These are phyloP conservation scores for Phaethornis superciliosus DNA, from an alignment of 2,113 vertebrate species.

Conservation along the genomic window DNA sequence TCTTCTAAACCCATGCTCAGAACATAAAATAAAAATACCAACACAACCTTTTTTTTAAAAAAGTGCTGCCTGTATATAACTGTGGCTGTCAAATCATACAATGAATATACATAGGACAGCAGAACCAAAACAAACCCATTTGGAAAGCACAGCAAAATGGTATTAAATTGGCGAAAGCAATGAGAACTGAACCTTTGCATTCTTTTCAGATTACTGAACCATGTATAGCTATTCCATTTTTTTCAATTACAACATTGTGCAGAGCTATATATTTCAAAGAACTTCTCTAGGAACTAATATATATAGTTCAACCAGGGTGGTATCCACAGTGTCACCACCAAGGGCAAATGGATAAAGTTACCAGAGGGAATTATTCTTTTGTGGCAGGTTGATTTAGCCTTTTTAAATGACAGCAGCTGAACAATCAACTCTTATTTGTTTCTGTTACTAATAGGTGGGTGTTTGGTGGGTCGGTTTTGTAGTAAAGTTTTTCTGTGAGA, in stretches of 20 bases:
- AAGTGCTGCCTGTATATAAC: not conserved
- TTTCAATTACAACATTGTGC: conserved; percentile 29
- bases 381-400: conserved; percentile 62
- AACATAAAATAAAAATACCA: not conserved
- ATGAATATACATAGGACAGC: not conserved
- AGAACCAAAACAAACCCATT: not conserved
- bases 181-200: conserved; percentile 3
- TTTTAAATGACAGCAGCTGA: conserved; percentile 70
- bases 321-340: conserved; percentile 41
- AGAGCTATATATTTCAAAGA: conserved; percentile 43
- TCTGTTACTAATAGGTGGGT: conserved; percentile 51
- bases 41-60: not conserved
- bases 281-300: conserved; percentile 30
- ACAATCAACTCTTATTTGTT: conserved; percentile 66
- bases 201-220: conserved; percentile 41
- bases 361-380: conserved; percentile 55
- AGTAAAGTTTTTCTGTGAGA: conserved; percentile 23
- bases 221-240: conserved; percentile 16
- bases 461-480: not conserved
- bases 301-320: conserved; percentile 50
- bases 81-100: not conserved
- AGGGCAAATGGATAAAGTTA: conserved; percentile 68
- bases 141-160: not conserved
- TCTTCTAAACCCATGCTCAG: not conserved
- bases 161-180: conserved; percentile 10